Percentiles rank a stretch among this genome's conserved stretches.
Evolutionary conservation across 2,113 vertebrate genomes (phyloP).

Genomic region (Peromyscus leucopus): DNA sequence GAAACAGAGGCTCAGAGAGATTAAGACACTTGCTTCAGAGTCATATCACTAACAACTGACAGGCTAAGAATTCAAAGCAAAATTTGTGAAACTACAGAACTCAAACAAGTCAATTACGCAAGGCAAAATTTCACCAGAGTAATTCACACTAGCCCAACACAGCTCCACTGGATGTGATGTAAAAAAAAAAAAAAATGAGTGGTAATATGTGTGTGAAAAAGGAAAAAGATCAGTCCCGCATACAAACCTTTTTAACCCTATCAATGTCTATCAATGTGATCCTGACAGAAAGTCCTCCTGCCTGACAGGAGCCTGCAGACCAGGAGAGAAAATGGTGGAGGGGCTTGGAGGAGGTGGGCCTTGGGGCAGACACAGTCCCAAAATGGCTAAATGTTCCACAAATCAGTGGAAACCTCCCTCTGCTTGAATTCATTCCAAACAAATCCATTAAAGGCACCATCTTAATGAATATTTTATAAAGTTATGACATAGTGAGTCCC

Average conservation of each 20-base stretch:
- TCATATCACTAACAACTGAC: neutral
- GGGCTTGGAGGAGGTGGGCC: neutral
- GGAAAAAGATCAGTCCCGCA: neutral
- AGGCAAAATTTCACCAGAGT: neutral
- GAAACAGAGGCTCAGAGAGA: neutral
- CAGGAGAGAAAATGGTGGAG: neutral
- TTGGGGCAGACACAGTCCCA: neutral
- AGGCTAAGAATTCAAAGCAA: slow-evolving; percentile 13
- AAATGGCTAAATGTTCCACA: slow-evolving; percentile 14
- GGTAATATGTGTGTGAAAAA: neutral
- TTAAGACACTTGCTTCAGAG: neutral
- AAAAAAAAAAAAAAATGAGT: neutral
- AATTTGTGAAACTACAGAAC: neutral
- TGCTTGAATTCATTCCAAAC: slow-evolving; percentile 72
- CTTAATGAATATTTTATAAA: slow-evolving; percentile 83
- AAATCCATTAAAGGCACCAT: slow-evolving; percentile 82
- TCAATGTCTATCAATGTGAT: neutral
- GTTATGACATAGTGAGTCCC: slow-evolving; percentile 78
- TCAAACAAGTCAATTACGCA: neutral
- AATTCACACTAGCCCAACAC: neutral
- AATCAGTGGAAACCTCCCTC: slow-evolving; percentile 55
- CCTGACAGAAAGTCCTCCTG: neutral
- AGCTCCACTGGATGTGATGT: neutral
- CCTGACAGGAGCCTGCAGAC: neutral
- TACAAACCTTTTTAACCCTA: neutral